Percentiles rank a stretch among this genome's conserved stretches.
Evolutionary conservation across 2,113 vertebrate genomes (phyloP).

Genomic region (Sphaerodactylus townsendi): DNA sequence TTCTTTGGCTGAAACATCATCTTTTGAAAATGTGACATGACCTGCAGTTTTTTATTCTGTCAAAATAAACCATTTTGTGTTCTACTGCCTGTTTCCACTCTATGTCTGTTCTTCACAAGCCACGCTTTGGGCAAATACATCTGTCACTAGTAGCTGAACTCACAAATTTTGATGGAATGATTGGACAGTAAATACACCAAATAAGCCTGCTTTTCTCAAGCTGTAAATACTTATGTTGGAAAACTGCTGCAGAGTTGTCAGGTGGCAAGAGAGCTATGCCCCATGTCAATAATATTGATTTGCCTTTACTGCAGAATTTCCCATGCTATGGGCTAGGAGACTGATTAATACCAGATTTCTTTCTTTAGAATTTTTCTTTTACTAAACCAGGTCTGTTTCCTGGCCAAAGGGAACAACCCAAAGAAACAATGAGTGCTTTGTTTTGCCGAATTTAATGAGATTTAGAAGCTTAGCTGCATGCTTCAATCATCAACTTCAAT

Average conservation of each 20-base stretch:
- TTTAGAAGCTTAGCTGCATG: background rate
- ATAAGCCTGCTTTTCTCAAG: background rate
- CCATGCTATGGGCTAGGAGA: conserved; percentile 7
- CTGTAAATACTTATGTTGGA: background rate
- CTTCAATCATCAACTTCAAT: background rate
- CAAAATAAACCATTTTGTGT: no score
- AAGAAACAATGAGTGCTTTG: background rate
- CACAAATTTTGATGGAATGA: background rate
- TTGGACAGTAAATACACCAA: background rate
- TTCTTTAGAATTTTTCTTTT: background rate
- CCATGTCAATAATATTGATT: background rate
- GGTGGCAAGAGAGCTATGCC: background rate
- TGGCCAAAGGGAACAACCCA: conserved; percentile 1
- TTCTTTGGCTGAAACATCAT: no score
- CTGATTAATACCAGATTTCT: conserved; percentile 1
- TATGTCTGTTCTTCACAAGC: background rate
- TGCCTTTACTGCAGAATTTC: background rate
- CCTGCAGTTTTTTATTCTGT: no score
- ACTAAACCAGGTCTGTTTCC: background rate
- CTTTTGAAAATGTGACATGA: no score
- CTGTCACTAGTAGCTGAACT: background rate
- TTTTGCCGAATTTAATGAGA: background rate
- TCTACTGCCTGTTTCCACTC: background rate
- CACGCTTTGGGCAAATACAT: background rate
- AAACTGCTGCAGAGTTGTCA: background rate